Base-by-base conservation (phyloP, 1,140 invertebrate genomes). In the Berghia stephanieae region DNA sequence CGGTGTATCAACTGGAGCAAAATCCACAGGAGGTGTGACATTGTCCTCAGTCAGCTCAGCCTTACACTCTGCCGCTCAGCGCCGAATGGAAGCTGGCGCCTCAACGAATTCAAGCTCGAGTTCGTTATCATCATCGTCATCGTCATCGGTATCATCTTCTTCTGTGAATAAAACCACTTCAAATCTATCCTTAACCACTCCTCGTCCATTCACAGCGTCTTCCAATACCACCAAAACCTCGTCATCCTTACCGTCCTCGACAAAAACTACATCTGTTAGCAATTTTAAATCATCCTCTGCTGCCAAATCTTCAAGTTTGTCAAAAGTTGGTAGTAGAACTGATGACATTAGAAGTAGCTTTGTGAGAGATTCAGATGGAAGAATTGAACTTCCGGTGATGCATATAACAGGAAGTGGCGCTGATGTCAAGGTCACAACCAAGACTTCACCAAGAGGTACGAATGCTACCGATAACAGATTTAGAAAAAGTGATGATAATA, bases 41-140 rank as follows among this genome's bases (percentile, higher is more conserved):
- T 10, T 76, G 16, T 76, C 74, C n/a, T 66, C 60, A 4, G n/a
- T 76, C 38, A 68, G 43, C 38, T 76, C 63, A 43, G 67, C 74
- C 34, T 34, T 76, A 3, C 74, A 76, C n/a, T 60, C 74, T 49
- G 60, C 74, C 13, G 74, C 74, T 24, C 74, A 76, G 42, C 44
- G 74, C n/a, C 67, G 68, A 31, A n/a, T 76, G 10, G 63, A 21
- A n/a, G n/a, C n/a, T n/a, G n/a, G n/a, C n/a, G n/a, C n/a, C n/a
- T n/a, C n/a, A n/a, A n/a, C n/a, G n/a, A n/a, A n/a, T n/a, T n/a
- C n/a, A n/a, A n/a, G n/a, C n/a, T n/a, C n/a, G n/a, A n/a, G n/a
- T n/a, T n/a, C 38, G 24, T 43, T 1, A 21, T 18, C 72, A 75
- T 5, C n/a, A 42, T 68, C 27, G 1, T 36, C 42, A 36, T 52